These are phyloP conservation scores for Mungos mungo DNA, from an alignment of 2,113 vertebrate species.

Conservation along the genomic window DNA sequence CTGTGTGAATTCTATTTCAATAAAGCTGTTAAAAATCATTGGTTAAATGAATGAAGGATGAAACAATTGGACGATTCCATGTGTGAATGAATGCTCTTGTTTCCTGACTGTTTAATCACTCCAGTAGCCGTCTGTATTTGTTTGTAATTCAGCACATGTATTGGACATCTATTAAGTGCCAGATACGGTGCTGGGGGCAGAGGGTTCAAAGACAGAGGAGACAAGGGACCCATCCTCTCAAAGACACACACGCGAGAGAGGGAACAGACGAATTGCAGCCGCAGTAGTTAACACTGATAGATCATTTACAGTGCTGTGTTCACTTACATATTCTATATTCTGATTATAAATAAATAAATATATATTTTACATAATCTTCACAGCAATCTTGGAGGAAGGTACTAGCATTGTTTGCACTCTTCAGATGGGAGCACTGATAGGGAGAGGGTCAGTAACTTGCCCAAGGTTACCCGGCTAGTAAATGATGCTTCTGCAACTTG, in stretches of 20 bases:
- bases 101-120: background rate
- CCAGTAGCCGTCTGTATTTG: background rate
- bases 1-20: background rate
- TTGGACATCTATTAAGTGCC: background rate
- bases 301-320: background rate
- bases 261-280: background rate
- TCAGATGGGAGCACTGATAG: background rate
- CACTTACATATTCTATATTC: background rate
- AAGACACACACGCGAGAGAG: background rate
- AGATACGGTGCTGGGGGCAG: background rate
- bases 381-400: background rate
- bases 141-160: constrained; percentile 1
- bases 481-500: background rate
- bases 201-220: background rate
- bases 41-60: constrained; percentile 9
- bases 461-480: background rate
- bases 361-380: background rate
- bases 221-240: background rate
- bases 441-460: background rate
- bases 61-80: background rate
- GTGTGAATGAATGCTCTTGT: background rate
- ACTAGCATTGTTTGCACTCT: background rate
- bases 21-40: background rate
- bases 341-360: background rate
- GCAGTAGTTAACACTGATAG: background rate